Evolutionary conservation across 2,888 invertebrate species (phyloP).

Genomic region (Scaptomyza parva): DNA sequence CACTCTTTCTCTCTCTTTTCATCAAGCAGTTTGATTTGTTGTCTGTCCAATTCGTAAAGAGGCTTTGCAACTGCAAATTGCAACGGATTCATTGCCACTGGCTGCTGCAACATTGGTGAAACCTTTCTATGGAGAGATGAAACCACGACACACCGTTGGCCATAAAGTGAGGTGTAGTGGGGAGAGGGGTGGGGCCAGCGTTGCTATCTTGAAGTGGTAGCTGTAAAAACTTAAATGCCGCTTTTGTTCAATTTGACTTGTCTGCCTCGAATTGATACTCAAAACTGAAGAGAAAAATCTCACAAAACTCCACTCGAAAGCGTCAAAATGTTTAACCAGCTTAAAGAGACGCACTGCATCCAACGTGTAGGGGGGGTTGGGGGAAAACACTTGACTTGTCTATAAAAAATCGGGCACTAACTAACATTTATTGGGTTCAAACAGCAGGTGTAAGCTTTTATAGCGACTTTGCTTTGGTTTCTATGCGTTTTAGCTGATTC

Average conservation of each 20-base stretch:
- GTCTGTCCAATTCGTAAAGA: slow-evolving; percentile 28
- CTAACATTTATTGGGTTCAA: slow-evolving; percentile 9
- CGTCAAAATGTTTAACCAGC: slow-evolving; percentile 40
- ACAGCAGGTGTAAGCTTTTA: slow-evolving; percentile 40
- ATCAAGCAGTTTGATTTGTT: slow-evolving; percentile 43
- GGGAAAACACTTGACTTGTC: background rate
- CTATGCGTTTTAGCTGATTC: slow-evolving; percentile 15
- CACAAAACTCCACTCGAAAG: slow-evolving; percentile 43
- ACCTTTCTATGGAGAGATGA: slow-evolving; percentile 53
- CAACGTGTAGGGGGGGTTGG: no score
- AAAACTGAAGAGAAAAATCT: slow-evolving; percentile 21
- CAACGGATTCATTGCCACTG: slow-evolving; percentile 58
- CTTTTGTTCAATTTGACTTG: slow-evolving; percentile 55
- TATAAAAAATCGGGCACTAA: background rate
- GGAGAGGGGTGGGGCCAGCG: background rate
- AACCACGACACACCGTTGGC: slow-evolving; percentile 44
- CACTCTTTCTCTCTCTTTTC: background rate
- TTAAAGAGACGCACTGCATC: slow-evolving; percentile 35
- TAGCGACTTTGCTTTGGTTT: background rate
- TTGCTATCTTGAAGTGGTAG: slow-evolving; percentile 37
- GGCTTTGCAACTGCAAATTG: slow-evolving; percentile 70
- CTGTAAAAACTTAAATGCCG: slow-evolving; percentile 60
- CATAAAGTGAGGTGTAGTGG: slow-evolving; percentile 12
- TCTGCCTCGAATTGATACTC: slow-evolving; percentile 48
- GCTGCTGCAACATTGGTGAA: slow-evolving; percentile 50